Percentiles rank a stretch among this genome's conserved stretches.
phyloP scores from a whole-genome alignment of 2,797 vertebrate genomes.

The Tauraco hartlaubi region DNA sequence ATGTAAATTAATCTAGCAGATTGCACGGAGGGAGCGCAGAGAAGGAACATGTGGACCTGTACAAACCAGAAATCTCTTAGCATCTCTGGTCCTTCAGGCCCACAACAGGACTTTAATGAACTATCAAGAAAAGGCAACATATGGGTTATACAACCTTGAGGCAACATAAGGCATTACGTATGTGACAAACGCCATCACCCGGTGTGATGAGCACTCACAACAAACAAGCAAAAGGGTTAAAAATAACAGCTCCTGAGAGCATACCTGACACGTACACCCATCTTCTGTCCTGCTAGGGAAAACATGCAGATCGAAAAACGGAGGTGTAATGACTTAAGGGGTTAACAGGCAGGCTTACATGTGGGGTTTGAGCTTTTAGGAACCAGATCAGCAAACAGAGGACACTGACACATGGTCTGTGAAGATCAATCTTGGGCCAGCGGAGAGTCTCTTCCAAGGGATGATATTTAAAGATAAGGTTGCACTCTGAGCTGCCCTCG shows the following conservation, averaged over 20 bases:
- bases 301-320: not conserved
- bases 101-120: not conserved
- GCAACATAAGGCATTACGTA: not conserved
- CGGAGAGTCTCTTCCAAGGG: not conserved
- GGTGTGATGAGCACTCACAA: not conserved
- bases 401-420: not conserved
- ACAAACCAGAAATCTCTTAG: not conserved
- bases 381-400: not conserved
- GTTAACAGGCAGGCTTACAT: not conserved
- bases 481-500: not conserved
- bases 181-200: not conserved
- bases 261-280: not conserved
- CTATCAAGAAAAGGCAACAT: not conserved
- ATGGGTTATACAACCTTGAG: not conserved
- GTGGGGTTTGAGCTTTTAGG: not conserved
- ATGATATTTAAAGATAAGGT: not conserved
- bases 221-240: conserved; percentile 16
- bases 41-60: not conserved
- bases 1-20: not conserved
- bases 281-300: not conserved
- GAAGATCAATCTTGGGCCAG: not conserved
- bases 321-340: fast-evolving
- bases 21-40: not conserved
- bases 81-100: not conserved
- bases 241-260: not conserved